Evolutionary conservation across 2,113 vertebrate species (phyloP), one percentile per base, ranked within the genome.

Genomic region (Periophthalmus modestus): DNA sequence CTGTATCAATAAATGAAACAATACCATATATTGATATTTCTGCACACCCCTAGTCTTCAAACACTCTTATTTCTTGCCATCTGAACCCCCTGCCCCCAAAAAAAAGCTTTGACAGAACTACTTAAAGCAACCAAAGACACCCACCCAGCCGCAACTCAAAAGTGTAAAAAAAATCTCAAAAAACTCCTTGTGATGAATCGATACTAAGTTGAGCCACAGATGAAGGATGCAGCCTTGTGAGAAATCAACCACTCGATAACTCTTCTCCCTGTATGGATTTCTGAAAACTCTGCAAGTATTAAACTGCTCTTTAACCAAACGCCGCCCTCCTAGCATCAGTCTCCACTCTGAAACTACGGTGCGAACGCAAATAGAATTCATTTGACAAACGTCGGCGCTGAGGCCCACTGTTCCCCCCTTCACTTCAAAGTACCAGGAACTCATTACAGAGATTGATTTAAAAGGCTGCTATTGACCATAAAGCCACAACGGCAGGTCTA

Each of bases 401-500:
- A 86, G 85, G 75, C 77, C 82, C 79, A 55, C 73, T 79, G 82
- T 83, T 89, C 88, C 85, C 80, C 39, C 74, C 80, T 86, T 85
- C 89, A 91, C 89, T 89, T 87, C 75, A 78, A 88, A 91, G 88
- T 90, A 87, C 72, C 75, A 82, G 85, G 84, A 89, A 91, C 89
- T 93, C 91, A 93, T 94, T 90, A 93, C 33, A 87, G 74, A 85
- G 89, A 92, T 90, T 93, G 91, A 92, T 94, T 91, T 92, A 89
- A 91, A 93, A 90, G 90, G 85, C 77, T 71, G 78, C 83, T 85
- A 89, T 85, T 89, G 91, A 91, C 86, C 88, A 89, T 89, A 87
- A 89, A 91, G 85, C 82, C 87, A 88, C 85, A 80, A 81, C 87
- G 83, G 84, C 83, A 78, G 89, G 85, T 91, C 79, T 79, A 58